These are phyloP conservation scores for Napeogenes inachia DNA, from an alignment of 2,888 invertebrate species.

Conservation along the genomic window DNA sequence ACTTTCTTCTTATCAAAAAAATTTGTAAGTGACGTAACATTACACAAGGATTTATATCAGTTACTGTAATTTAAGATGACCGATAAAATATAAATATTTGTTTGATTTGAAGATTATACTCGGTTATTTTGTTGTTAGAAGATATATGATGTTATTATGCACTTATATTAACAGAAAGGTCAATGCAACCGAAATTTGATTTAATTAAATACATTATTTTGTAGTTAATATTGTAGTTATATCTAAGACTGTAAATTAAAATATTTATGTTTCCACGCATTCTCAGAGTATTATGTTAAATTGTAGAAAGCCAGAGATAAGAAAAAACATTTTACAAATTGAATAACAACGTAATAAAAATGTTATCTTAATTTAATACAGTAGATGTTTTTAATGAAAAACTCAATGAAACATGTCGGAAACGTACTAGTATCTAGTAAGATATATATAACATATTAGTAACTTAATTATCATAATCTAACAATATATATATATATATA, in stretches of 20 bases:
- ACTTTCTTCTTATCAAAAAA: constrained; percentile 12
- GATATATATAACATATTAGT: no score
- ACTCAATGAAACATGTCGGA: constrained; percentile 42
- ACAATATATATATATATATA: no score
- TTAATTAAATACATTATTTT: not conserved
- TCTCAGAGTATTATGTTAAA: constrained; percentile 14
- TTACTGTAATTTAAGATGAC: not conserved
- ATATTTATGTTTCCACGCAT: constrained; percentile 9
- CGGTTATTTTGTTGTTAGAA: not conserved
- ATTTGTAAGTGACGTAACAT: constrained; percentile 15
- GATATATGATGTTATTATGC: not conserved
- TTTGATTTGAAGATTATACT: constrained; percentile 1
- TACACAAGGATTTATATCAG: constrained; percentile 11
- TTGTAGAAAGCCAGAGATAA: constrained; percentile 26
- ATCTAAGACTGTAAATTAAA: constrained; percentile 11
- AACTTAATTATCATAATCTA: no score
- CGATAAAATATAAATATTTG: not conserved
- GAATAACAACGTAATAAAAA: constrained; percentile 63
- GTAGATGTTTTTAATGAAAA: constrained; percentile 47
- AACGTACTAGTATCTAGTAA: constrained; percentile 23
- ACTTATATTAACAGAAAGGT: not conserved
- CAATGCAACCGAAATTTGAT: not conserved
- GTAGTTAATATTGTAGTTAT: constrained; percentile 8
- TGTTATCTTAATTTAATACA: constrained; percentile 65
- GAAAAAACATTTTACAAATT: constrained; percentile 43